Percentiles rank a stretch among this genome's conserved stretches.
Conservation (phyloP, 2,888 invertebrate genomes). For the Morinoia aosen region DNA sequence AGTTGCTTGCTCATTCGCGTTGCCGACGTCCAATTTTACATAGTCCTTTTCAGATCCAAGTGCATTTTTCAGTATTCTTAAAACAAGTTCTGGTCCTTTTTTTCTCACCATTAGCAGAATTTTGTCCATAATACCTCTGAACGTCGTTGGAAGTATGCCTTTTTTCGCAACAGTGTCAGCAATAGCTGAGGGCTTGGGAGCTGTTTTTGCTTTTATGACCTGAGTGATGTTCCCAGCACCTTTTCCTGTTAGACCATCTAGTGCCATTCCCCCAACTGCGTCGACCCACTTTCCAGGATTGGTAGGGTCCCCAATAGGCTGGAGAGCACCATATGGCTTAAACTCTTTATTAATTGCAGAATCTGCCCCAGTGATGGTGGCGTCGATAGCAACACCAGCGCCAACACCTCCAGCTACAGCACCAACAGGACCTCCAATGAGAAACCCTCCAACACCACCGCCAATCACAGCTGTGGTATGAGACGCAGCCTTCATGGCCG, state of each 20-base stretch:
- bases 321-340: constrained; percentile 13
- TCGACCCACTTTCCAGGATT: constrained; percentile 54
- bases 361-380: constrained; percentile 41
- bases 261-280: not conserved
- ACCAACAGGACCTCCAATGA: constrained; percentile 7
- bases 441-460: not conserved
- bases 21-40: not conserved
- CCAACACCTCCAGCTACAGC: constrained; percentile 21
- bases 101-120: not conserved
- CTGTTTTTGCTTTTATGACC: not conserved
- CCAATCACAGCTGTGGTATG: constrained; percentile 45
- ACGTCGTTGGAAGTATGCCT: not conserved
- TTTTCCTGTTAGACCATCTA: constrained; percentile 12
- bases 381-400: constrained; percentile 30
- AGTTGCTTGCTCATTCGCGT: not conserved
- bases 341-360: constrained; percentile 22
- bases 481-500: not conserved
- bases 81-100: not conserved
- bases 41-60: not conserved
- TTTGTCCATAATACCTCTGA: not conserved
- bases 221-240: not conserved
- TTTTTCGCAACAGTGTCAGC: not conserved
- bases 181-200: not conserved
- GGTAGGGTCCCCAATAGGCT: constrained; percentile 7
- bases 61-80: not conserved